Base-by-base conservation (phyloP, 2,797 vertebrate species). In the Pithecia hirsuta region DNA sequence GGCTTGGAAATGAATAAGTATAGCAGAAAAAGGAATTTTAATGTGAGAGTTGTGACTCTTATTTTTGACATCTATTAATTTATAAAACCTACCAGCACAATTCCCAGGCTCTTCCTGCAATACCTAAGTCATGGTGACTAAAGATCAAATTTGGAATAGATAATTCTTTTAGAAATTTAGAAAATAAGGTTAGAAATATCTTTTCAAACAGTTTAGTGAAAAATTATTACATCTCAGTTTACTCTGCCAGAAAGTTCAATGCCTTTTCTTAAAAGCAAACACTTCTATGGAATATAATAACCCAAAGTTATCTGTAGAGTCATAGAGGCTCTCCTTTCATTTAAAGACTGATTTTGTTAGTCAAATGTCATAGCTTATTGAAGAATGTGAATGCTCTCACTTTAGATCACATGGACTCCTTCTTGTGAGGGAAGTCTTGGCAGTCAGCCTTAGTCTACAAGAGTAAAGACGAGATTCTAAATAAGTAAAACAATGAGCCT, bases 121-220 rank as follows among this genome's bases (percentile, higher is more conserved):
- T 82, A 96, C 44, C 4, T 5, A 88, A 92, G 91, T 50, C 75
- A 93, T 30, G 19, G 55, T 3, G 70, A 96, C 89, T 80, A 50
- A 94, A 88, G 89, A 97, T 95, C 92, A 97, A 96, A 97, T 85
- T 94, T 61, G 93, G 92, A 95, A 95, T 90, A 84, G 44, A 97
- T n/a, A 98, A 98, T 97, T 98, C 96, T 95, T 98, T 98, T 97
- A 96, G 93, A 98, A 97, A 98, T 95, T 96, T 94, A 81, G 97
- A 98, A 97, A 97, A 44, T 39, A 95, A 96, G 75, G 70, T 79
- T 78, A 52, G 92, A 96, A 92, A 81, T 93, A 95, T 4, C 22
- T 91, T 97, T 98, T 96, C 89, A 97, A 97, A 96, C 24, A 98
- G 22, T 93, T 96, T 96, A 97, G 96, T 94, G 89, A 97, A 98